Conservation (phyloP, 2,113 vertebrate species). For the Mobula birostris region DNA sequence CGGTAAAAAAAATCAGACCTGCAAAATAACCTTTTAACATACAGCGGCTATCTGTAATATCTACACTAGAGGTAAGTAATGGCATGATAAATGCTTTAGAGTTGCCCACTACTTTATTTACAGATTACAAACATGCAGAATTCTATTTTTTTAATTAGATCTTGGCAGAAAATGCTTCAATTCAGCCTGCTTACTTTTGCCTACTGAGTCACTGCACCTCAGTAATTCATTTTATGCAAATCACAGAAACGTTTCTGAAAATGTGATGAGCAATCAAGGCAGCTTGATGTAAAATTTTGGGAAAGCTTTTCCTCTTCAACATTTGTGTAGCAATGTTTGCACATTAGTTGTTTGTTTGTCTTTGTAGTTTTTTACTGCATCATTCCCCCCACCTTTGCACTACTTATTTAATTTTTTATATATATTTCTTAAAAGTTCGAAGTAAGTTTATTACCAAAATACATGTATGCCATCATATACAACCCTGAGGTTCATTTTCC, state of each 20-base stretch:
- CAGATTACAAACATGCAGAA: constrained; percentile 3
- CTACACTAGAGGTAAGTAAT: constrained; percentile 7
- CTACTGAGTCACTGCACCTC: constrained; percentile 26
- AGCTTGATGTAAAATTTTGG: background rate
- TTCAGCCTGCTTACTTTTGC: constrained; percentile 5
- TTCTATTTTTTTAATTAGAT: constrained; percentile 25
- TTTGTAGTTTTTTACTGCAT: too few species aligned
- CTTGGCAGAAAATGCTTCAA: constrained; percentile 22
- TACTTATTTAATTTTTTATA: too few species aligned
- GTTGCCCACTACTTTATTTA: constrained; percentile 17
- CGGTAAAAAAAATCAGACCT: constrained; percentile 31
- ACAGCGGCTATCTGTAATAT: constrained; percentile 24
- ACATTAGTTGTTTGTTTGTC: too few species aligned
- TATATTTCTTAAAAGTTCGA: too few species aligned
- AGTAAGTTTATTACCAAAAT: too few species aligned
- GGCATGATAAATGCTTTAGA: constrained; percentile 21
- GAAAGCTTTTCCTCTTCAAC: background rate
- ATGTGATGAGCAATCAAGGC: background rate
- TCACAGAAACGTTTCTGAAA: background rate
- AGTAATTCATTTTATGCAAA: constrained; percentile 23
- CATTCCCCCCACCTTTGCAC: too few species aligned
- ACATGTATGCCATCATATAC: too few species aligned
- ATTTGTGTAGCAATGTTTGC: background rate
- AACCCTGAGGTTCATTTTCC: too few species aligned
- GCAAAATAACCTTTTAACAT: constrained; percentile 36